These are phyloP conservation scores for Cheumatopsyche charites DNA, from an alignment of 1,140 invertebrate genomes.

Conservation along the genomic window DNA sequence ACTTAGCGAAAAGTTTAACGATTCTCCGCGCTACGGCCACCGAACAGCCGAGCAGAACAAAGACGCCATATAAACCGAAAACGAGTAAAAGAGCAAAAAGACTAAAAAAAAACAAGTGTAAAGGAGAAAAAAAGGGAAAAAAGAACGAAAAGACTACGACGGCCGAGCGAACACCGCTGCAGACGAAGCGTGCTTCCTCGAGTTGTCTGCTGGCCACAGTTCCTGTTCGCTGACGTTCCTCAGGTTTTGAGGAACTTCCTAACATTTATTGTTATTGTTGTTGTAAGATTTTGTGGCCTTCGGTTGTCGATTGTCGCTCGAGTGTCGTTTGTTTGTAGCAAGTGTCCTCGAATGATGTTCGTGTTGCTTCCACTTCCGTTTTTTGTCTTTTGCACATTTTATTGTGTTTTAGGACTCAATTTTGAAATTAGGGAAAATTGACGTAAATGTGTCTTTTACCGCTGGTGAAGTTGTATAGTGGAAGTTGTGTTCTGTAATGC, in stretches of 20 bases:
- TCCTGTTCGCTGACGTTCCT: constrained; percentile 23
- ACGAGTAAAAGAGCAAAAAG: neutral
- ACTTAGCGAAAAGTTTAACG: constrained; percentile 12
- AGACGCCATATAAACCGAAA: neutral
- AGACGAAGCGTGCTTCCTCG: constrained; percentile 33
- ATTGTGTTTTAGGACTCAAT: no score
- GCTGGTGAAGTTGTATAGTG: no score
- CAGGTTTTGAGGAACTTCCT: neutral
- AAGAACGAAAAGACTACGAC: neutral
- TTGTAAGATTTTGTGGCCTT: no score
- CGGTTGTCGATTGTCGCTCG: no score
- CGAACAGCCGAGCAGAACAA: neutral
- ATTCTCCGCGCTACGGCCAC: neutral
- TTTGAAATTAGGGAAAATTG: no score
- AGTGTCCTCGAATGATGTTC: no score
- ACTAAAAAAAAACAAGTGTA: neutral
- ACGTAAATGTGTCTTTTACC: no score
- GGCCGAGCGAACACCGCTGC: constrained; percentile 30
- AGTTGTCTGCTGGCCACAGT: neutral
- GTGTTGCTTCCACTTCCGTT: no score
- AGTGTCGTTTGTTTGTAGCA: no score
- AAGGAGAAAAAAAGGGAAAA: neutral
- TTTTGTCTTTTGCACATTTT: no score
- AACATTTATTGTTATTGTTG: no score
- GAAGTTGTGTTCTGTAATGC: no score